Conservation (phyloP, 2,888 invertebrate genomes). For the Calephelis perditalis region DNA sequence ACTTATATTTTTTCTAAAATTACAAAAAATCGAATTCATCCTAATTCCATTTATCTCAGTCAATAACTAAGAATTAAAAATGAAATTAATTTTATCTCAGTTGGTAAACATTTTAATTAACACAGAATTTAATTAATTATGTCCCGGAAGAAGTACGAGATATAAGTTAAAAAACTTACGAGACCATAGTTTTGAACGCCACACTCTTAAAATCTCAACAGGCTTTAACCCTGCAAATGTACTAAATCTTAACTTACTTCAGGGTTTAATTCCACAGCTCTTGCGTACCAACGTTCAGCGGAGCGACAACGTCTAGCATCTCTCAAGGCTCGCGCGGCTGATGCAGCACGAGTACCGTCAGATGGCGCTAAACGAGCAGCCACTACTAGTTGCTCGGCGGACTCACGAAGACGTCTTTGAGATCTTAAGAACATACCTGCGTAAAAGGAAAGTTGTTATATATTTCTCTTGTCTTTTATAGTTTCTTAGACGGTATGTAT, state of each 20-base stretch:
- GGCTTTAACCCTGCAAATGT: not conserved
- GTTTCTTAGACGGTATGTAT: too few species aligned
- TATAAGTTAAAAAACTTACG: not conserved
- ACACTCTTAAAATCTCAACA: not conserved
- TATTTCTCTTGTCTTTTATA: too few species aligned
- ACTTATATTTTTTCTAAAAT: too few species aligned
- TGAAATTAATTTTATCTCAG: too few species aligned
- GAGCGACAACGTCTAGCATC: constrained; percentile 88
- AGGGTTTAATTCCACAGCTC: constrained; percentile 82
- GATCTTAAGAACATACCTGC: constrained; percentile 94
- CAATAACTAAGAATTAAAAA: too few species aligned
- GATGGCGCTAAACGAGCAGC: constrained; percentile 88
- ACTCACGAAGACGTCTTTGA: constrained; percentile 87
- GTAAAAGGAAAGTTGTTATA: not conserved
- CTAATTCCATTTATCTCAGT: too few species aligned
- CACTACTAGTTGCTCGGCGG: constrained; percentile 87
- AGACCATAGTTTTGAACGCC: not conserved
- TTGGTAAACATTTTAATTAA: too few species aligned
- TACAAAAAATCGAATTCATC: too few species aligned
- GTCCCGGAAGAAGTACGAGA: not conserved
- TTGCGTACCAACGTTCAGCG: constrained; percentile 92
- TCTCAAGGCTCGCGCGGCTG: constrained; percentile 92
- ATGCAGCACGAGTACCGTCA: constrained; percentile 90
- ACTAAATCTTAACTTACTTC: constrained; percentile 56
- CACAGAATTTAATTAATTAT: too few species aligned